Percentiles rank a stretch among this genome's conserved stretches.
phyloP scores from a whole-genome alignment of 2,797 vertebrate genomes.

The Tarsius wallacei region DNA sequence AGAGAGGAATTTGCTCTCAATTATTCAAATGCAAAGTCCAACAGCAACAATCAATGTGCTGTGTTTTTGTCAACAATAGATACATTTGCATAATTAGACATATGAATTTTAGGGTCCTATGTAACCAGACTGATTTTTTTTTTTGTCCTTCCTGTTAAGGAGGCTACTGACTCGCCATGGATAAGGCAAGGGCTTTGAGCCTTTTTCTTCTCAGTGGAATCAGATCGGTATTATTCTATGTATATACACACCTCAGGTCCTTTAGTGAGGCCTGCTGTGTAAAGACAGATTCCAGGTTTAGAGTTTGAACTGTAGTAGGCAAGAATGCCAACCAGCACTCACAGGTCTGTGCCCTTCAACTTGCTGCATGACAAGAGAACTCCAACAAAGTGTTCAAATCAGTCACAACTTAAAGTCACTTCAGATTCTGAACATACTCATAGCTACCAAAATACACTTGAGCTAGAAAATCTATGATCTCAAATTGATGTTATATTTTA shows the following conservation, averaged over 20 bases:
- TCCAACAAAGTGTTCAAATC: fast-evolving
- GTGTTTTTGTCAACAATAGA: neutral
- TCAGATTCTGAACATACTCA: fast-evolving
- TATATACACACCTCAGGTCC: fast-evolving
- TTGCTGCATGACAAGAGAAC: too few species aligned
- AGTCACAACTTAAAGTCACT: neutral
- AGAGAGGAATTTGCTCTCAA: neutral
- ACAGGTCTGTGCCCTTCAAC: too few species aligned
- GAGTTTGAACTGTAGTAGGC: too few species aligned
- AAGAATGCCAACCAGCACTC: neutral
- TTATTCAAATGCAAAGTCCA: neutral
- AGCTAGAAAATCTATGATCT: too few species aligned
- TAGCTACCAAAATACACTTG: fast-evolving
- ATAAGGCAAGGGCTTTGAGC: neutral
- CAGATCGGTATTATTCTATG: fast-evolving
- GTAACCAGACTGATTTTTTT: too few species aligned
- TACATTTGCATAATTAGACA: neutral
- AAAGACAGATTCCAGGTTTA: neutral
- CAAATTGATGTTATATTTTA: neutral
- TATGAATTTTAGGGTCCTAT: fast-evolving
- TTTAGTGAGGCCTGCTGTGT: neutral
- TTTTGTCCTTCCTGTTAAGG: neutral
- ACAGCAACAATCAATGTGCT: neutral
- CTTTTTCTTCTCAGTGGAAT: fast-evolving
- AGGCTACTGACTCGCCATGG: fast-evolving